Percentiles rank a stretch among this genome's conserved stretches.
These are phyloP conservation scores for Margaritifera margaritifera DNA, from an alignment of 2,888 invertebrate species.

Conservation along the genomic window DNA sequence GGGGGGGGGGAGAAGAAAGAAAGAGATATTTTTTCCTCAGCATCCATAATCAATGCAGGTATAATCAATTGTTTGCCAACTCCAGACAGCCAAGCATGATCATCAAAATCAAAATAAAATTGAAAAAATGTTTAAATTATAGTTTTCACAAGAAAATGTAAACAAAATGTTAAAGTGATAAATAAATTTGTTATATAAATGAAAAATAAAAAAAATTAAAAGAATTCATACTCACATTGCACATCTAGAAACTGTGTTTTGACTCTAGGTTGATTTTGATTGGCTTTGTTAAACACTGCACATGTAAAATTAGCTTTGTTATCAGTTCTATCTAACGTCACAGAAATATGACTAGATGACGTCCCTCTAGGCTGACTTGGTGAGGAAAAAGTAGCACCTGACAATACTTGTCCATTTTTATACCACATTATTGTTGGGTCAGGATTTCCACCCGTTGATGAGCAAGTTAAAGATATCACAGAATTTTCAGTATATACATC, in stretches of 20 bases:
- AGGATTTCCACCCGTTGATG: slow-evolving; percentile 57
- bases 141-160: not conserved
- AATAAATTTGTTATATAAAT: not conserved
- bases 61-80: too few relatives aligned
- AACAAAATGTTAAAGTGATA: not conserved
- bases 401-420: slow-evolving; percentile 47
- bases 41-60: too few relatives aligned
- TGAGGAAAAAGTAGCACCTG: slow-evolving; percentile 32
- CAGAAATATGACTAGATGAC: slow-evolving; percentile 39
- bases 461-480: slow-evolving; percentile 53
- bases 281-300: slow-evolving; percentile 53
- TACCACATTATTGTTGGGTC: slow-evolving; percentile 54
- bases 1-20: too few relatives aligned
- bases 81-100: too few relatives aligned
- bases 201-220: slow-evolving; percentile 1
- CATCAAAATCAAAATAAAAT: too few relatives aligned
- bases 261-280: slow-evolving; percentile 43
- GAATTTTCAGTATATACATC: slow-evolving; percentile 44
- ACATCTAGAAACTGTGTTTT: slow-evolving; percentile 42
- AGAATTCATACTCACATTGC: slow-evolving; percentile 54
- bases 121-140: too few relatives aligned
- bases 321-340: slow-evolving; percentile 38
- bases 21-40: too few relatives aligned
- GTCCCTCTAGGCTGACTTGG: slow-evolving; percentile 26
- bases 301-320: slow-evolving; percentile 59